Percentiles rank a stretch among this genome's conserved stretches.
Conservation (phyloP, 2,888 invertebrate genomes). For the Octonoba sinensis region DNA sequence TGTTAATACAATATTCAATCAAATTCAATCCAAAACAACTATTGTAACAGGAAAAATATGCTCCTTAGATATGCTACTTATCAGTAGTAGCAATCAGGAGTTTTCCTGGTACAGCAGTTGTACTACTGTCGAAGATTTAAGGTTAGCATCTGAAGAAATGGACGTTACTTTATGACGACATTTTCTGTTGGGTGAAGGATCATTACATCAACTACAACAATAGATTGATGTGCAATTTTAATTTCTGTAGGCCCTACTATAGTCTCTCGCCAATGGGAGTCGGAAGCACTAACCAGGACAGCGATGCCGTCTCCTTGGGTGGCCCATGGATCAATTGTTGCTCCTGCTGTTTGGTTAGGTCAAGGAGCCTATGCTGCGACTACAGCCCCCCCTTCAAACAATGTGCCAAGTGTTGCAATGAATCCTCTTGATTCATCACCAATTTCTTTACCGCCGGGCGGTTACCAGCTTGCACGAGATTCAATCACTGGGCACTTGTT, state of each 20-base stretch:
- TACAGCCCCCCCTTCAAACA: constrained; percentile 40
- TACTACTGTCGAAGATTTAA: too few species aligned
- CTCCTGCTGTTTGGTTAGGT: constrained; percentile 62
- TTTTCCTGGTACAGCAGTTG: too few species aligned
- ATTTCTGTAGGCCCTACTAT: constrained; percentile 52
- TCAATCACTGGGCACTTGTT: constrained; percentile 79
- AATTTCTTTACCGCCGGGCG: constrained; percentile 76
- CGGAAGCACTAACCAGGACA: constrained; percentile 53
- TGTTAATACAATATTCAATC: too few species aligned
- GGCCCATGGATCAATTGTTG: constrained; percentile 55
- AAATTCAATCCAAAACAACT: too few species aligned
- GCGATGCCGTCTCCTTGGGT: constrained; percentile 59
- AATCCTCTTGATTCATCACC: constrained; percentile 63
- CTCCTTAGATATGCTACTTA: too few species aligned
- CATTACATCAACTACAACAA: too few species aligned
- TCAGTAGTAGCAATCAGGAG: too few species aligned
- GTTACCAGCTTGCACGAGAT: constrained; percentile 88
- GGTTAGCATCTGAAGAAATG: too few species aligned
- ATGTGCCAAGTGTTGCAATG: constrained; percentile 49
- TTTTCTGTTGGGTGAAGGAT: too few species aligned
- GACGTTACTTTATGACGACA: too few species aligned
- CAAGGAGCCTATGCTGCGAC: constrained; percentile 51
- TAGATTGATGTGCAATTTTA: neutral
- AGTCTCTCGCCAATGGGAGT: constrained; percentile 62
- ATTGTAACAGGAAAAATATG: too few species aligned